Evolutionary conservation across 2,113 vertebrate species (phyloP).

Genomic region (Corydoras sp.): DNA sequence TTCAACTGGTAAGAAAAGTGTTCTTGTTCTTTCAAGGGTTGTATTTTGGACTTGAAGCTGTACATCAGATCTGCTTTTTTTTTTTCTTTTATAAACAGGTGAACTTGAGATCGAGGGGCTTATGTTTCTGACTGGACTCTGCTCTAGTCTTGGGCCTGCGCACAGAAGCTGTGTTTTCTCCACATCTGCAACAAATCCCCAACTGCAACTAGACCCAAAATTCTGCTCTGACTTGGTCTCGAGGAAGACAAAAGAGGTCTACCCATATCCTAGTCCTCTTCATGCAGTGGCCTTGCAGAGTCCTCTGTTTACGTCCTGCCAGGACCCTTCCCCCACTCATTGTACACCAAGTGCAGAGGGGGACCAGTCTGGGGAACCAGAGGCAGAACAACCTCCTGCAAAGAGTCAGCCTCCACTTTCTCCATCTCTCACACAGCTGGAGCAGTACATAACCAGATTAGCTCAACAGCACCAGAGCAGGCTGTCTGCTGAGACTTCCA

Average conservation of each 20-base stretch:
- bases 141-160: slow-evolving; percentile 54
- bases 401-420: slow-evolving; percentile 32
- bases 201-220: slow-evolving; percentile 61
- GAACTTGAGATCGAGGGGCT: slow-evolving; percentile 60
- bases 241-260: slow-evolving; percentile 71
- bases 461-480: slow-evolving; percentile 62
- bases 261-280: slow-evolving; percentile 74
- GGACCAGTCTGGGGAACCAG: slow-evolving; percentile 44
- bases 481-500: slow-evolving; percentile 31
- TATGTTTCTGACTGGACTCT: slow-evolving; percentile 65
- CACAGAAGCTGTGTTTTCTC: slow-evolving; percentile 48
- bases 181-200: slow-evolving; percentile 46
- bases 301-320: slow-evolving; percentile 66
- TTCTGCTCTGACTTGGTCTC: slow-evolving; percentile 73
- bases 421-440: slow-evolving; percentile 58
- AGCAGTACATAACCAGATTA: slow-evolving; percentile 69
- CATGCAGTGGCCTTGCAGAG: slow-evolving; percentile 77
- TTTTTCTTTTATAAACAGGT: slow-evolving; percentile 46
- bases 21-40: too few species aligned
- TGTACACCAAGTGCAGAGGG: slow-evolving; percentile 47
- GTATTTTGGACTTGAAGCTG: too few species aligned
- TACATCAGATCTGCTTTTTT: neutral
- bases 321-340: slow-evolving; percentile 41
- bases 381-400: slow-evolving; percentile 32
- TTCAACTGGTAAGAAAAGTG: slow-evolving; percentile 56